Evolutionary conservation across 2,113 vertebrate species (phyloP).

Genomic region (Platysternon megacephalum): DNA sequence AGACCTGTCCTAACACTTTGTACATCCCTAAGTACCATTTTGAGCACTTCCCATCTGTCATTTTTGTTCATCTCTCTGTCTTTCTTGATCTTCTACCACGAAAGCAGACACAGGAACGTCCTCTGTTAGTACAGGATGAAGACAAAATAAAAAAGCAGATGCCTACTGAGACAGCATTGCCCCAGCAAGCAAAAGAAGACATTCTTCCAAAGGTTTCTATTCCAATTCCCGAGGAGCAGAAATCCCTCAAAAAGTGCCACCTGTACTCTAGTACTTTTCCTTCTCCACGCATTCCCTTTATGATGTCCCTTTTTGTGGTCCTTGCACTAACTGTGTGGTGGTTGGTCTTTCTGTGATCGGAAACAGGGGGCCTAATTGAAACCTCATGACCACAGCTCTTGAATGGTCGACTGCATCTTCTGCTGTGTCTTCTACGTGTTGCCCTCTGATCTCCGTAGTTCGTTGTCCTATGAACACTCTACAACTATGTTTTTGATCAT

Average conservation of each 20-base stretch:
- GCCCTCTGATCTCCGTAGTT: slow-evolving; percentile 38
- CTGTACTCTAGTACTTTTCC: slow-evolving; percentile 83
- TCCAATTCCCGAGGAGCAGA: slow-evolving; percentile 85
- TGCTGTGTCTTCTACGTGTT: slow-evolving; percentile 49
- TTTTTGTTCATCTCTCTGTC: slow-evolving; percentile 93
- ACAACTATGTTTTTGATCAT: background rate
- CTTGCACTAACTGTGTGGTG: slow-evolving; percentile 89
- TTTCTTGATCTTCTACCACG: slow-evolving; percentile 91
- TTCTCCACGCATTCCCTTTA: slow-evolving; percentile 82
- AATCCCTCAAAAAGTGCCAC: slow-evolving; percentile 80
- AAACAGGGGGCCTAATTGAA: slow-evolving; percentile 65
- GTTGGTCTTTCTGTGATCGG: slow-evolving; percentile 88
- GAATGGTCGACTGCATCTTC: slow-evolving; percentile 67
- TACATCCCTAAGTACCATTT: slow-evolving; percentile 85
- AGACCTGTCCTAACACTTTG: slow-evolving; percentile 73
- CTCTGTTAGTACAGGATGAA: slow-evolving; percentile 87
- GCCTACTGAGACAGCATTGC: slow-evolving; percentile 78
- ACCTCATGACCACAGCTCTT: slow-evolving; percentile 75
- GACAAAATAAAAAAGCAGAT: slow-evolving; percentile 86
- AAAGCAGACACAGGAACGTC: slow-evolving; percentile 87
- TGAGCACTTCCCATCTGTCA: slow-evolving; percentile 84
- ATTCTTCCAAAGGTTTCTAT: slow-evolving; percentile 86
- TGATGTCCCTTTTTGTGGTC: slow-evolving; percentile 89
- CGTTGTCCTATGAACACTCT: background rate
- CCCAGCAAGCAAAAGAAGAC: slow-evolving; percentile 77